Conservation (phyloP, 2,888 invertebrate species). For the Selenia dentaria region DNA sequence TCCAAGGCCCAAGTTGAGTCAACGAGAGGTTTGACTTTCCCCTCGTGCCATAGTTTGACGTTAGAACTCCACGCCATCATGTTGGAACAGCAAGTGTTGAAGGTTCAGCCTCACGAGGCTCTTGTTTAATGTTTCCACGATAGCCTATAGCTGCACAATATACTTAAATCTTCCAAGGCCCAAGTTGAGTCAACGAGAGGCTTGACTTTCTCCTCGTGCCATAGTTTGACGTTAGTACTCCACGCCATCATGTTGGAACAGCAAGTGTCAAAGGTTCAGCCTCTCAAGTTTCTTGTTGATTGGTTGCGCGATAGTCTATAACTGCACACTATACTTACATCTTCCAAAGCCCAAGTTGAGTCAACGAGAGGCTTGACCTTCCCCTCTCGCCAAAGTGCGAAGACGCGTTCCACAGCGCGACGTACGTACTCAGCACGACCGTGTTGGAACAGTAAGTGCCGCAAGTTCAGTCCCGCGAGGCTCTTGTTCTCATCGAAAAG, state of each 20-base stretch:
- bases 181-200: conserved; percentile 93
- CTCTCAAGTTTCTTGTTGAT: conserved; percentile 94
- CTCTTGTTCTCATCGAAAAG: conserved; percentile 95
- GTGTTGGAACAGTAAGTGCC: conserved; percentile 92
- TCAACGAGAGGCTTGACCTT: conserved; percentile 93
- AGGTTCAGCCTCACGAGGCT: conserved; percentile 92
- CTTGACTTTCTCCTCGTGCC: conserved; percentile 90
- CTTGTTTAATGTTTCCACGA: no score
- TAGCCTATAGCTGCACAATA: no score
- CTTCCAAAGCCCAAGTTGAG: conserved; percentile 94
- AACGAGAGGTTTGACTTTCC: conserved; percentile 91
- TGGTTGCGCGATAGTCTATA: no score
- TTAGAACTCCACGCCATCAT: conserved; percentile 89
- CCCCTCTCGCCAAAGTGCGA: conserved; percentile 90
- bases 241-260: conserved; percentile 90
- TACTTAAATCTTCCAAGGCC: conserved; percentile 93
- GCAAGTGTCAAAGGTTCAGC: conserved; percentile 92
- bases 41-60: conserved; percentile 88
- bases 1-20: conserved; percentile 95
- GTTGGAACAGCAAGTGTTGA: conserved; percentile 92
- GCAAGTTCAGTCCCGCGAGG: conserved; percentile 92
- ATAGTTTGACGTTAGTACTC: conserved; percentile 89
- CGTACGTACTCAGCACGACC: conserved; percentile 89
- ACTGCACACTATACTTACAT: conserved; percentile 87
- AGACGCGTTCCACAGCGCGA: conserved; percentile 88